Evolutionary conservation across 1,140 invertebrate genomes (phyloP).

Genomic region (Bombus waltoni): DNA sequence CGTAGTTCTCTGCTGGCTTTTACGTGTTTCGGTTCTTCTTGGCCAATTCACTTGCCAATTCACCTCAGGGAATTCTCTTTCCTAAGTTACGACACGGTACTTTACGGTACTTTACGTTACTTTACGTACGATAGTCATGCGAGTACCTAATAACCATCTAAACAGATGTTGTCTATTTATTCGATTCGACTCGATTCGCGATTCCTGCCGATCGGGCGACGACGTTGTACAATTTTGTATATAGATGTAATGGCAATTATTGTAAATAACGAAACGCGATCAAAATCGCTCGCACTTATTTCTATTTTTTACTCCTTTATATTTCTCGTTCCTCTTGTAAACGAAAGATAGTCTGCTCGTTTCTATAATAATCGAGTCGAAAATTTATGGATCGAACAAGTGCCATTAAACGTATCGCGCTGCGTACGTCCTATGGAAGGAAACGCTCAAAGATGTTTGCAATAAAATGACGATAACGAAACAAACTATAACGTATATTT

Average conservation of each 20-base stretch:
- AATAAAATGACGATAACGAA: slow-evolving; percentile 51
- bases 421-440: slow-evolving; percentile 16
- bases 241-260: slow-evolving; percentile 30
- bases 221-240: slow-evolving; percentile 65
- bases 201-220: slow-evolving; percentile 9
- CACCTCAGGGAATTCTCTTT: too few relatives aligned
- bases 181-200: slow-evolving; percentile 21
- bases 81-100: slow-evolving; percentile 44
- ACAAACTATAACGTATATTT: neutral
- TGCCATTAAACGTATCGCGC: slow-evolving; percentile 60
- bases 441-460: slow-evolving; percentile 72
- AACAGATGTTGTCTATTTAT: slow-evolving; percentile 68
- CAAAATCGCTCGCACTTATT: neutral
- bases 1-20: neutral
- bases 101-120: slow-evolving; percentile 24
- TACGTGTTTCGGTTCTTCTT: neutral
- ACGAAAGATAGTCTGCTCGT: neutral
- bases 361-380: neutral
- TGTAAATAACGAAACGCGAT: slow-evolving; percentile 52
- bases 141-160: slow-evolving; percentile 60
- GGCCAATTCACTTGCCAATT: too few relatives aligned
- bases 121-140: slow-evolving; percentile 68
- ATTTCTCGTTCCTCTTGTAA: neutral
- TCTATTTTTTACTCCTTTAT: neutral
- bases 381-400: slow-evolving; percentile 11